Evolutionary conservation across 2,797 vertebrate species (phyloP).

Genomic region (Potorous gilbertii): DNA sequence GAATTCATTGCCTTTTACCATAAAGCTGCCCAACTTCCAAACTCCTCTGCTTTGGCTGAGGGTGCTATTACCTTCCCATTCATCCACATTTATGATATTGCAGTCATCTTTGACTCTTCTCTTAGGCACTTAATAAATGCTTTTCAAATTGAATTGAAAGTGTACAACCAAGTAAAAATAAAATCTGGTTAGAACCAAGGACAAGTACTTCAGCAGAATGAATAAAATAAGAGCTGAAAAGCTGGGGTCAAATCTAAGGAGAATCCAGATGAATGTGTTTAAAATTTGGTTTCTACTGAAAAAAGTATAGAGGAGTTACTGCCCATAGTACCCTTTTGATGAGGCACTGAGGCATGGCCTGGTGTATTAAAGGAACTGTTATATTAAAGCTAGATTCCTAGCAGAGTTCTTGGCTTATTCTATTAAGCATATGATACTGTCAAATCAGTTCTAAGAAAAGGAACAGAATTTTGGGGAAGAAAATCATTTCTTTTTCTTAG

Average conservation of each 20-base stretch:
- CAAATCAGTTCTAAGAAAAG: constrained; percentile 26
- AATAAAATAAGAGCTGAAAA: not conserved
- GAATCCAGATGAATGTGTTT: not conserved
- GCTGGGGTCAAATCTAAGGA: not conserved
- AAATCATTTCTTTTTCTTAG: not conserved
- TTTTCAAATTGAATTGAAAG: not conserved
- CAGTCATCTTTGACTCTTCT: not conserved
- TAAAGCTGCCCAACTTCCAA: not conserved
- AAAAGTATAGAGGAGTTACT: not conserved
- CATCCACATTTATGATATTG: not conserved
- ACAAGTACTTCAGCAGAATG: not conserved
- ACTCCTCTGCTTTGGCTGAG: not conserved
- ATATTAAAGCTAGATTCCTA: constrained; percentile 16
- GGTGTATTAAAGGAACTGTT: not conserved
- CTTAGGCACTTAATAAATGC: not conserved
- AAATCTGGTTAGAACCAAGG: not conserved
- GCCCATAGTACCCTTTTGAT: not conserved
- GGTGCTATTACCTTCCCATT: not conserved
- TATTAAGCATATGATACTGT: constrained; percentile 1
- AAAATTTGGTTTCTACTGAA: not conserved
- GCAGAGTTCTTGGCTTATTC: constrained; percentile 20
- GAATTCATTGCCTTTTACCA: not conserved
- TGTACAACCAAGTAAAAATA: not conserved
- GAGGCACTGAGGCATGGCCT: not conserved
- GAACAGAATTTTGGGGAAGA: constrained; percentile 2